phyloP scores from a whole-genome alignment of 2,888 invertebrate species.

The Callyntrura sp. region DNA sequence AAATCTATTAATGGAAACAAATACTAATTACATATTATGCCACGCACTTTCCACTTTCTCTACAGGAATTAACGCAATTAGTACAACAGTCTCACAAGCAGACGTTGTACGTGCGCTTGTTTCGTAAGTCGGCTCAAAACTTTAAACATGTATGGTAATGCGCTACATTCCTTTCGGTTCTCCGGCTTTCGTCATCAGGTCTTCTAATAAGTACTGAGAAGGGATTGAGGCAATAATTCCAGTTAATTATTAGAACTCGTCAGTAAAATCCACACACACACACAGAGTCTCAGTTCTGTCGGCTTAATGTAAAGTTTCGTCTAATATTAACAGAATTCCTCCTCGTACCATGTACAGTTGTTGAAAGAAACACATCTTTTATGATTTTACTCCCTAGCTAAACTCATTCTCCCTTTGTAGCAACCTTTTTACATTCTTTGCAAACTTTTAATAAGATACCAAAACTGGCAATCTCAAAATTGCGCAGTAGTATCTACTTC shows the following conservation, averaged over 20 bases:
- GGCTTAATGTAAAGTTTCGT: slow-evolving; percentile 56
- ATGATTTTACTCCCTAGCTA: background rate
- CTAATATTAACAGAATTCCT: slow-evolving; percentile 43
- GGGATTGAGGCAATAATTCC: slow-evolving; percentile 46
- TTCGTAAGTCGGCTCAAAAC: background rate
- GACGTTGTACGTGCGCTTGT: background rate
- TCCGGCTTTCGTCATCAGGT: background rate
- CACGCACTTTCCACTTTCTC: background rate
- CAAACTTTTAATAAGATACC: slow-evolving; percentile 51
- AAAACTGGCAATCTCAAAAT: background rate
- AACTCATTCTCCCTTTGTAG: slow-evolving; percentile 1
- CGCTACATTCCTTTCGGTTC: slow-evolving; percentile 14
- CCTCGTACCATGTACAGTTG: background rate
- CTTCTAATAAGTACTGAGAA: slow-evolving; percentile 8
- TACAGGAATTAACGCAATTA: slow-evolving; percentile 11
- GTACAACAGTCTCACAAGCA: background rate
- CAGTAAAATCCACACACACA: slow-evolving; percentile 25
- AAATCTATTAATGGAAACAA: slow-evolving; percentile 24
- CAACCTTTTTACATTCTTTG: slow-evolving; percentile 56
- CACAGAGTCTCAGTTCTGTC: slow-evolving; percentile 27
- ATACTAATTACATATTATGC: slow-evolving; percentile 17
- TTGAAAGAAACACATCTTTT: background rate
- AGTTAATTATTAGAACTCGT: slow-evolving; percentile 61
- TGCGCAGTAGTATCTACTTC: background rate
- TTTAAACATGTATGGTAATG: background rate